Conservation (phyloP, 2,888 invertebrate species). For the Clepsis dumicolana region DNA sequence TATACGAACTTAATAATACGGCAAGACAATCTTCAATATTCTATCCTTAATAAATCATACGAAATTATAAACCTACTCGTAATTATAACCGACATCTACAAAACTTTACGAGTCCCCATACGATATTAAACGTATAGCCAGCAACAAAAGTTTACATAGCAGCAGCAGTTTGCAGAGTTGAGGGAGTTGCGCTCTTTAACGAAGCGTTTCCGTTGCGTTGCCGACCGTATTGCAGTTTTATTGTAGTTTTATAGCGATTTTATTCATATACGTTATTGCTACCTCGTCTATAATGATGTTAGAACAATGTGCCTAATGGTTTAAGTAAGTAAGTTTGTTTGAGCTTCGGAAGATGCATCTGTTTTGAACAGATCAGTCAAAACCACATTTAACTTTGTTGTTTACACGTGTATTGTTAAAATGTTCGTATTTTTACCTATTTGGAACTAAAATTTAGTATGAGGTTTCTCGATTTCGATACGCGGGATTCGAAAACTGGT, state of each 20-base stretch:
- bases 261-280: conserved; percentile 39
- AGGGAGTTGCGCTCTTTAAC: conserved; percentile 48
- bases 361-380: not conserved
- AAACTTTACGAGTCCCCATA: conserved; percentile 23
- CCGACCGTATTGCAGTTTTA: conserved; percentile 48
- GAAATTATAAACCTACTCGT: not conserved
- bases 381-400: not conserved
- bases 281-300: conserved; percentile 30
- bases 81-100: conserved; percentile 5
- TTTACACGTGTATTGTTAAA: no score
- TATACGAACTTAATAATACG: no score
- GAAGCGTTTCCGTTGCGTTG: conserved; percentile 49
- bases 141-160: conserved; percentile 40
- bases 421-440: no score
- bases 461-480: no score
- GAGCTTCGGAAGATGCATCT: not conserved
- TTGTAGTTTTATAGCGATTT: conserved; percentile 45
- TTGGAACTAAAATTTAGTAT: no score
- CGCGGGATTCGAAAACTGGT: no score
- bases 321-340: conserved; percentile 5
- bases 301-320: conserved; percentile 30
- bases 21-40: no score
- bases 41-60: not conserved
- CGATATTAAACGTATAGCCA: conserved; percentile 18
- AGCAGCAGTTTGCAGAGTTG: conserved; percentile 38